A percentile compares a stretch with the other conserved stretches of the same genome.
Conservation (phyloP, 2,888 invertebrate species). For the Noctuana brunneofusca region DNA sequence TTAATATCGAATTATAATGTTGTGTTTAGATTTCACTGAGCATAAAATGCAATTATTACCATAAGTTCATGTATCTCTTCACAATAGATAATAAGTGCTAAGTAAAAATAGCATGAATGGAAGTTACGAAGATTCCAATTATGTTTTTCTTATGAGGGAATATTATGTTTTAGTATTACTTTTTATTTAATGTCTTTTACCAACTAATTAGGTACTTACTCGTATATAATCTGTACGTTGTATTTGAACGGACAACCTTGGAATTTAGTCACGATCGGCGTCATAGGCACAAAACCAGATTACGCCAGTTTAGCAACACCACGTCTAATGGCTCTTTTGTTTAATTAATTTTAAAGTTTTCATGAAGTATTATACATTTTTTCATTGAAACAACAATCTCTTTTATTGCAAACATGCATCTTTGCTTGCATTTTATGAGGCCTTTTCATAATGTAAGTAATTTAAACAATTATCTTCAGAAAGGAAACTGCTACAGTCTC, state of each 20-base stretch:
- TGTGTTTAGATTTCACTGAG: too few relatives aligned
- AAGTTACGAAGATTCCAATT: too few relatives aligned
- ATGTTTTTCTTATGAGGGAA: too few relatives aligned
- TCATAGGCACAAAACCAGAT: constrained; percentile 13
- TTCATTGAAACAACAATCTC: not conserved
- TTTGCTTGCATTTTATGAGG: not conserved
- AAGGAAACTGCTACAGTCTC: not conserved
- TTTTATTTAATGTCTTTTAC: too few relatives aligned
- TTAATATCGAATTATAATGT: too few relatives aligned
- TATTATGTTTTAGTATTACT: too few relatives aligned
- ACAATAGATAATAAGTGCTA: too few relatives aligned
- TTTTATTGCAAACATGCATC: not conserved
- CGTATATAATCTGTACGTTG: not conserved
- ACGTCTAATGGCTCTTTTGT: constrained; percentile 20
- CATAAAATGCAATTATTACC: too few relatives aligned
- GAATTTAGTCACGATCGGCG: constrained; percentile 25
- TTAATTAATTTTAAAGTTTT: not conserved
- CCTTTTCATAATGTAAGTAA: too few relatives aligned
- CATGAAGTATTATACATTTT: not conserved
- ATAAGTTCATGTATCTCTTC: too few relatives aligned
- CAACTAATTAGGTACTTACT: not conserved
- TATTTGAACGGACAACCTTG: constrained; percentile 26
- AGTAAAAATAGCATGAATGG: too few relatives aligned
- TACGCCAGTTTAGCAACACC: constrained; percentile 26
- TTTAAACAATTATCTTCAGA: not conserved